Evolutionary conservation across 2,113 vertebrate species (phyloP).

Genomic region (Lepisosteus oculatus): DNA sequence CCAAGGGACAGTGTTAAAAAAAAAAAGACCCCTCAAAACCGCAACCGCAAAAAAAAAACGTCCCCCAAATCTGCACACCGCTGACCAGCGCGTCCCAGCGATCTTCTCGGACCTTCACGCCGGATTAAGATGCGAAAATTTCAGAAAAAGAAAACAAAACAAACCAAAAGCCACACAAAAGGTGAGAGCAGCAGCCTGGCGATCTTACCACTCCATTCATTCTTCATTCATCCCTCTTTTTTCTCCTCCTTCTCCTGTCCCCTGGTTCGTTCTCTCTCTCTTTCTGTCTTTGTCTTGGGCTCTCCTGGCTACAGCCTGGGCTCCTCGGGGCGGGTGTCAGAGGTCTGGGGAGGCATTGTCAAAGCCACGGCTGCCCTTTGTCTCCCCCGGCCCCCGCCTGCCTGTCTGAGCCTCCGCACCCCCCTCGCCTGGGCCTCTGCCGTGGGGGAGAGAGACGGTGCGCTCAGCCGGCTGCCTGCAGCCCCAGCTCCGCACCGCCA

Average conservation of each 20-base stretch:
- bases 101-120: constrained; percentile 23
- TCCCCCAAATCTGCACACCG: no score
- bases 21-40: not conserved
- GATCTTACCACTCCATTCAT: constrained; percentile 39
- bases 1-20: constrained; percentile 23
- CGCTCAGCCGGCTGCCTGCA: constrained; percentile 8
- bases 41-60: no score
- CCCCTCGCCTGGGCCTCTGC: constrained; percentile 30
- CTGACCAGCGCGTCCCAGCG: not conserved
- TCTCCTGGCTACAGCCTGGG: constrained; percentile 43
- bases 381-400: constrained; percentile 29
- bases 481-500: constrained; percentile 8
- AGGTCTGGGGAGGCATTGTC: constrained; percentile 57
- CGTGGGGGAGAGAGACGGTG: not conserved
- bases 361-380: constrained; percentile 51
- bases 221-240: constrained; percentile 10
- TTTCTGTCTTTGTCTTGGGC: constrained; percentile 23
- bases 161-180: constrained; percentile 46
- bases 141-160: constrained; percentile 24
- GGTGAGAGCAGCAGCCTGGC: constrained; percentile 46
- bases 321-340: constrained; percentile 52
- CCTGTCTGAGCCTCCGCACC: constrained; percentile 11
- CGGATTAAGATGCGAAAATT: constrained; percentile 32
- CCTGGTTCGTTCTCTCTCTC: constrained; percentile 25
- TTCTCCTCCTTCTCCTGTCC: constrained; percentile 24